A percentile compares a stretch with the other conserved stretches of the same genome.
phyloP scores from a whole-genome alignment of 2,888 invertebrate species.

The Glyphotaelius pellucidus region DNA sequence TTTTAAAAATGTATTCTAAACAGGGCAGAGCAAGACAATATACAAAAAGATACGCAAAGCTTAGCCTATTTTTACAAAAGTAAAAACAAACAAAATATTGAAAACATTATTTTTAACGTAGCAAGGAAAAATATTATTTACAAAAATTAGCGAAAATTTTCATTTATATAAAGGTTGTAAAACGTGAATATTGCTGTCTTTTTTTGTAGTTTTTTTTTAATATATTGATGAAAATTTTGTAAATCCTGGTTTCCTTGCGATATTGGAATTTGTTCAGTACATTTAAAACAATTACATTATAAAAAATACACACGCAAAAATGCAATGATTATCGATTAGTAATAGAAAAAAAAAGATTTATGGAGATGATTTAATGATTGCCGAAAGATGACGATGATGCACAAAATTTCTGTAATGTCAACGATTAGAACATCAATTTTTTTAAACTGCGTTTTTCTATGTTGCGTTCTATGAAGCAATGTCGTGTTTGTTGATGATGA shows the following conservation, averaged over 20 bases:
- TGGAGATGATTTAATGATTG: slow-evolving; percentile 8
- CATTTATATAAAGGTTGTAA: background rate
- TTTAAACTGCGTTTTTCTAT: background rate
- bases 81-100: background rate
- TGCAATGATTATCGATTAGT: slow-evolving; percentile 39
- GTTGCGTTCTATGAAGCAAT: background rate
- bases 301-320: slow-evolving; percentile 37
- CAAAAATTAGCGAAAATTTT: background rate
- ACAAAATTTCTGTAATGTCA: background rate
- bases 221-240: background rate
- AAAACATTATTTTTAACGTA: background rate
- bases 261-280: slow-evolving; percentile 52
- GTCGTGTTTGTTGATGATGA: background rate
- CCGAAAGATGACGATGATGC: slow-evolving; percentile 13
- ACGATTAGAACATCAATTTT: background rate
- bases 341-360: background rate
- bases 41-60: background rate
- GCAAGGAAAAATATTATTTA: background rate
- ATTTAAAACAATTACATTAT: slow-evolving; percentile 24
- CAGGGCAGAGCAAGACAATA: background rate
- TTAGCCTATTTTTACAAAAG: slow-evolving; percentile 2
- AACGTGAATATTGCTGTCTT: background rate
- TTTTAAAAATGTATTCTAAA: background rate
- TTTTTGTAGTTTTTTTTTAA: background rate
- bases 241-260: background rate